Evolutionary conservation across 2,113 vertebrate species (phyloP), one percentile per base, ranked within the genome.

Genomic region (Sminthopsis crassicaudata): DNA sequence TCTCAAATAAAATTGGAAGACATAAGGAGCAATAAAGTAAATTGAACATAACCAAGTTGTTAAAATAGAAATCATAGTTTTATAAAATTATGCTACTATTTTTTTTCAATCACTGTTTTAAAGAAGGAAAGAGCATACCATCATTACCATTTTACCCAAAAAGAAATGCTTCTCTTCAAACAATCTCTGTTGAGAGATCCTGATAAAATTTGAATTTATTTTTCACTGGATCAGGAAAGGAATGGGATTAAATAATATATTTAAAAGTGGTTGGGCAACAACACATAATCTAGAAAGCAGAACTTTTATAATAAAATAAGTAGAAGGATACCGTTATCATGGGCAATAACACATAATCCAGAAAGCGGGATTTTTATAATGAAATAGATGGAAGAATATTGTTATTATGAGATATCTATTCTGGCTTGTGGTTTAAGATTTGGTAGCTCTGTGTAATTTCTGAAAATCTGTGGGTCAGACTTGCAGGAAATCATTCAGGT

Each of bases 241-340:
- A 96, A 48, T 84, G 90, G 93, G 52, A 95, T 97, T 95, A 94
- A 97, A 95, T 92, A 95, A 94, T 89, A 97, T 24, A 24, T 91
- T 91, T 90, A 92, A 92, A 92, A 60, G 52, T 95, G 89, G 92
- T 94, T 30, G 90, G 95, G 91, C 6, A 51, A 51, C 50, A 51
- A 51, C 50, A 51, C 50, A 51, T 11, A 50, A 94, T 96, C 90
- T 95, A 93, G 92, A 93, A 94, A 96, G 94, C 88, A 95, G 94
- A 94, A 90, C 26, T 91, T 92, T 96, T 95, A 53, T 46, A 57
- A 90, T 16, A 76, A 1, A 57, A 36, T 12, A 24, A 16, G 93
- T 91, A 51, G 89, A 93, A 93, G 96, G 92, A 50, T 93, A 12
- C 30, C 92, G 55, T 95, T 91, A 23, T 89, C 42, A 53, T 55